Base-by-base conservation (phyloP, 2,113 vertebrate species). In the Proterorhinus semilunaris region DNA sequence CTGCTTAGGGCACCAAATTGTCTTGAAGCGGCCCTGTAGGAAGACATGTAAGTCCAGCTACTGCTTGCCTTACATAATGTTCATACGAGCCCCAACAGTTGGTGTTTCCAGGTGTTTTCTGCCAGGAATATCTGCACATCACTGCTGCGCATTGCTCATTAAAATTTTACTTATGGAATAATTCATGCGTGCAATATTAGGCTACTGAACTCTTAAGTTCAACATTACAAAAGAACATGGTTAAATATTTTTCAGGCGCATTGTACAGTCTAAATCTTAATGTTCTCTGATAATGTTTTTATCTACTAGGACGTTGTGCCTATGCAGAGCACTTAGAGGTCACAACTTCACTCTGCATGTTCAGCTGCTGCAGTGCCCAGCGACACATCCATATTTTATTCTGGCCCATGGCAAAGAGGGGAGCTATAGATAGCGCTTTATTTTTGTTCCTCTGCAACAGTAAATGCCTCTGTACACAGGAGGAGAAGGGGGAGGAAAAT, bases 301-400 rank as follows among this genome's bases (percentile, higher is more conserved):
- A 62, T 69, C 64, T 62, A 48, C 65, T 21, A 65, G 51, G 44
- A 66, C 49, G 42, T 66, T 52, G 68, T 17, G 59, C 12, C 61
- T 67, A 72, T 76, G 61, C 65, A 66, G 79, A 83, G 81, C 79
- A 70, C 69, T 50, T 63, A 77, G 80, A 85, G 85, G 86, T 89
- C 83, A 85, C 66, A 66, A 36, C 43, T 53, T 46, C 63, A 71
- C 66, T 75, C 64, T 61, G 13, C 7, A 72, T 66, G 78, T 80
- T 74, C 65, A 70, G 75, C 77, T 80, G 71, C 63, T 16, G 16
- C 75, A 77, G 71, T 66, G 46, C 21, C 53, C 48, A 71, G 69
- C 81, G 80, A 83, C 72, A 71, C 87, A 91, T 90, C 74, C 80
- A 91, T 91, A 87, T 91, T 91, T 90, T 80, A 91, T 88, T 74